These are phyloP conservation scores for Craniophora ligustri DNA, from an alignment of 2,888 invertebrate genomes.

Conservation along the genomic window DNA sequence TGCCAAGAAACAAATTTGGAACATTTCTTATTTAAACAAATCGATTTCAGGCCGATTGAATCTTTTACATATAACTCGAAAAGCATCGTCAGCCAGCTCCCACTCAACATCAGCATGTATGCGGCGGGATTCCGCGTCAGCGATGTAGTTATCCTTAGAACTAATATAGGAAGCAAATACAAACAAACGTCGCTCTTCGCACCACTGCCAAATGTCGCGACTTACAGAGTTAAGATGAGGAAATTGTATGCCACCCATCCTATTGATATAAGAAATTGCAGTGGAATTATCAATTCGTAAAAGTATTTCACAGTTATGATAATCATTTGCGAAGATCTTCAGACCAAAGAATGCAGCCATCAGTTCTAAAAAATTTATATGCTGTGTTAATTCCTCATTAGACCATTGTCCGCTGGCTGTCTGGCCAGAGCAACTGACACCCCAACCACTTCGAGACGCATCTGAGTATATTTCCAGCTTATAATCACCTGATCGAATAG, in stretches of 20 bases:
- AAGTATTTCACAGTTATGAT: constrained; percentile 1
- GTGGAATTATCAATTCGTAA: constrained; percentile 8
- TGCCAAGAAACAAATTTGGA: constrained; percentile 4
- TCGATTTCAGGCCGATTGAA: neutral
- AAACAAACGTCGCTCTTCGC: neutral
- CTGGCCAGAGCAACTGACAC: neutral
- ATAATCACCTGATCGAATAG: constrained; percentile 1
- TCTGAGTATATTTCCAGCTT: constrained; percentile 8
- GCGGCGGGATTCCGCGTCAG: constrained; percentile 9
- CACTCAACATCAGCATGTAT: constrained; percentile 4
- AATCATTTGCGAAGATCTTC: constrained; percentile 1
- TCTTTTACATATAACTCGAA: neutral
- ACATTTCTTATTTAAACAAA: constrained; percentile 1
- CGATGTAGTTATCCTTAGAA: constrained; percentile 7
- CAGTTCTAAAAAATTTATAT: constrained; percentile 5
- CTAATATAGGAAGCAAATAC: constrained; percentile 7
- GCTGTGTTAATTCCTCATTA: neutral
- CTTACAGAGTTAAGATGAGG: neutral
- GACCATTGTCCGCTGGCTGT: neutral
- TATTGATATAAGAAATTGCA: constrained; percentile 10
- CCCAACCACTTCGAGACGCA: constrained; percentile 6
- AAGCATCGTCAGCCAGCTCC: constrained; percentile 3
- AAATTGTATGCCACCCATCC: constrained; percentile 2
- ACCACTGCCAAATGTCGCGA: constrained; percentile 6
- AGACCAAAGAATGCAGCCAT: constrained; percentile 4